Conservation (phyloP, 2,888 invertebrate genomes). For the Autographa gamma region DNA sequence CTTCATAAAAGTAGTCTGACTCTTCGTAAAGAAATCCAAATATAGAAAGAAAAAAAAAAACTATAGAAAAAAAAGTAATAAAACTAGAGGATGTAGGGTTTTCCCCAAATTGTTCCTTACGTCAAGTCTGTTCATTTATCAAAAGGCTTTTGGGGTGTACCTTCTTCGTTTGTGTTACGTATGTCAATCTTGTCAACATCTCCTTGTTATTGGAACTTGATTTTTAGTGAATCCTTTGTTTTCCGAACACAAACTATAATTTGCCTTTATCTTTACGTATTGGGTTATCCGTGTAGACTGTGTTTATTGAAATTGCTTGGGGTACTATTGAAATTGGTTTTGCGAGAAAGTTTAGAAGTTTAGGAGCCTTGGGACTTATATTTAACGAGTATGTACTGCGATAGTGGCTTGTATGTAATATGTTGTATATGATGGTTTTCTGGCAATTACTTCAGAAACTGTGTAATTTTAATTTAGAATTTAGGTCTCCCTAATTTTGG, state of each 20-base stretch:
- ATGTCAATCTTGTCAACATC: conserved; percentile 23
- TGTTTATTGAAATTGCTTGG: conserved; percentile 3
- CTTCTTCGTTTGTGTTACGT: conserved; percentile 15
- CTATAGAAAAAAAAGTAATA: conserved; percentile 41
- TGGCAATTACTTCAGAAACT: neutral
- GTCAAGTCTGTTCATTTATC: conserved; percentile 42
- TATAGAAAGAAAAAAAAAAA: conserved; percentile 30
- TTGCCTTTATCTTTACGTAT: conserved; percentile 9
- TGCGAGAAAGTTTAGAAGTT: neutral
- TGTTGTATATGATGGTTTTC: neutral
- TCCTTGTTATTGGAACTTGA: conserved; percentile 18
- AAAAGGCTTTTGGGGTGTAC: conserved; percentile 29
- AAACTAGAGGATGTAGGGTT: conserved; percentile 35
- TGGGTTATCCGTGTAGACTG: neutral
- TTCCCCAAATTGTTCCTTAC: conserved; percentile 39
- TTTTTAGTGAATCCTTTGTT: conserved; percentile 23
- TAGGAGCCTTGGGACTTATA: conserved; percentile 1
- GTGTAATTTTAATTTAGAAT: no score
- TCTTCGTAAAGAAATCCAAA: conserved; percentile 31
- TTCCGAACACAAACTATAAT: conserved; percentile 7
- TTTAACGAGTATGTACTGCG: conserved; percentile 8
- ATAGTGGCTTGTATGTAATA: neutral
- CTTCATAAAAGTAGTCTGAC: conserved; percentile 25
- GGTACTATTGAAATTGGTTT: conserved; percentile 8
- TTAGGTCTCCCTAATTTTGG: no score